Base-by-base conservation (phyloP, 2,888 invertebrate species). In the Lasioglossum figueresi region DNA sequence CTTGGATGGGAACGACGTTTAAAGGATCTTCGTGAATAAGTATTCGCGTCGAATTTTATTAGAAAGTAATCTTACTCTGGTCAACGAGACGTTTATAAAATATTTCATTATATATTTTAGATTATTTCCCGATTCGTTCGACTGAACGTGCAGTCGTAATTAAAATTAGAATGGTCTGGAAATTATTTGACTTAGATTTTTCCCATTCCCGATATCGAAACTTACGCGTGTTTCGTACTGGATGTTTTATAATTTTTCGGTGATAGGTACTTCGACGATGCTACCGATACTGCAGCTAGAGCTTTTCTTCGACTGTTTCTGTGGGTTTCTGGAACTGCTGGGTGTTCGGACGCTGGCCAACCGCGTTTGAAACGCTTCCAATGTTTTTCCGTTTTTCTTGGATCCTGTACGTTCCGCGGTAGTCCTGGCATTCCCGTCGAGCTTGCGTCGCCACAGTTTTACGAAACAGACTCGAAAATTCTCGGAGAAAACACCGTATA, bases 401-500 rank as follows among this genome's bases (percentile, higher is more conserved):
- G 91, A 74, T 84, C 92, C 76, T 84, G 89, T 63, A 43, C 84
- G 84, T 71, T 87, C 85, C 37, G 12, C 40, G 2, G 37, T 68
- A 37, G 63, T 77, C 14, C 81, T 85, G 2, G 84, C 85, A 34
- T 89, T 87, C 14, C 79, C 85, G 10, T 83, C 83, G 12, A 84
- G 34, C 8, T 84, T 85, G 8, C 92, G 88, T 8, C 91, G 94
- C 95, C 95, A 96, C 83, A 96, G 92, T 79, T 95, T 95, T 2
- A 94, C 88, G 75, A 96, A 94, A 85, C 95, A 95, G 16, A 95
- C 92, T 8, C 96, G 94, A 91, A 96, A 96, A 91, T 95, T 96
- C 89, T 96, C 96, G 1, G 96, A 96, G 56, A 96, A 94, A 14
- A 96, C 95, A 3, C 96, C 96, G 89, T 96, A 96, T 12, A 96